These are phyloP conservation scores for Pteronotus mesoamericanus DNA, from an alignment of 2,797 vertebrate genomes.

Conservation along the genomic window DNA sequence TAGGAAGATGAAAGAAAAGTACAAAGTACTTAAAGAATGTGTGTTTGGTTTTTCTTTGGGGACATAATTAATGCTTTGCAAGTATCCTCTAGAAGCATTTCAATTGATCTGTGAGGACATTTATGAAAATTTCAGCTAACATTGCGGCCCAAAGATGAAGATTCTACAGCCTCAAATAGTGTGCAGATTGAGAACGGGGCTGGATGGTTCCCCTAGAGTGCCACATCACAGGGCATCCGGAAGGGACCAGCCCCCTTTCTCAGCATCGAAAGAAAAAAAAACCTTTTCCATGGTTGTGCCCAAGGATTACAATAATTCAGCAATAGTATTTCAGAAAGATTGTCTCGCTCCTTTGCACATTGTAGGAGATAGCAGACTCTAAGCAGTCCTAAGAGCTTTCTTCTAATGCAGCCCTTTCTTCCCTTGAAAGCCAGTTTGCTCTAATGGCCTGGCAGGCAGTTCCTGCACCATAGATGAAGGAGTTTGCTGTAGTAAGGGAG, in stretches of 20 bases:
- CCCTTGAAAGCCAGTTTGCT: not conserved
- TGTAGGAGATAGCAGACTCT: not conserved
- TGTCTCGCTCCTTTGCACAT: not conserved
- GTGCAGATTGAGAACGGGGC: not conserved
- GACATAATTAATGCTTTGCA: not conserved
- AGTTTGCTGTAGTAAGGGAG: not conserved
- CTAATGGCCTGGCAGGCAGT: not conserved
- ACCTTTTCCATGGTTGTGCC: not conserved
- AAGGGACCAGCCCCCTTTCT: not conserved
- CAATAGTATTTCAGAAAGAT: not conserved
- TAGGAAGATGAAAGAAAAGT: slow-evolving; percentile 21
- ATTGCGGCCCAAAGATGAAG: not conserved
- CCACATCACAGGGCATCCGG: not conserved
- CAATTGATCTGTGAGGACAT: slow-evolving; percentile 18
- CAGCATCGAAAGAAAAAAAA: not conserved
- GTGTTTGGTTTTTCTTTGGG: slow-evolving; percentile 26
- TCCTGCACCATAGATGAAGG: not conserved
- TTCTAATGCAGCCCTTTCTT: not conserved
- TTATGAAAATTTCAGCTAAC: slow-evolving; percentile 1
- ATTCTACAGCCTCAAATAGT: not conserved
- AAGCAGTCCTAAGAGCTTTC: not conserved
- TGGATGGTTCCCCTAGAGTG: not conserved
- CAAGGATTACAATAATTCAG: not conserved
- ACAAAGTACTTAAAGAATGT: not conserved
- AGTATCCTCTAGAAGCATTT: slow-evolving; percentile 8